A percentile compares a stretch with the other conserved stretches of the same genome.
Conservation (phyloP, 2,888 invertebrate species). For the Latheticus oryzae region DNA sequence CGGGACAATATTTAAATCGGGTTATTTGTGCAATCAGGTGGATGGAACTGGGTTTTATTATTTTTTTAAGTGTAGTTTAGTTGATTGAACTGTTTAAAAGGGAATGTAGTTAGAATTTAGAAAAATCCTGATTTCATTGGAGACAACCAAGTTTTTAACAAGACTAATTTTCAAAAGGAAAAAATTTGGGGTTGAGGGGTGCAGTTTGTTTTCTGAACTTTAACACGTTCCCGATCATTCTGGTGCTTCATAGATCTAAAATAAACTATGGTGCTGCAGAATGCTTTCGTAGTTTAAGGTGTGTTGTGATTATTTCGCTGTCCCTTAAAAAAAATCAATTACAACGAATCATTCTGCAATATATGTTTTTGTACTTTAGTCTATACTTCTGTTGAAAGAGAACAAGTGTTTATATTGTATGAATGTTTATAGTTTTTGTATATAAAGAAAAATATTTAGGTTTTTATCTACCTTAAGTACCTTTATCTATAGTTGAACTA, state of each 20-base stretch:
- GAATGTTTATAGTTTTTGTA: constrained; percentile 56
- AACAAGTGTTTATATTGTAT: constrained; percentile 53
- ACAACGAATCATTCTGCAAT: constrained; percentile 59
- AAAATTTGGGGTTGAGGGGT: constrained; percentile 7
- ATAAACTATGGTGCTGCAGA: constrained; percentile 63
- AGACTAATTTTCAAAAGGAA: constrained; percentile 16
- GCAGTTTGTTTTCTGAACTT: constrained; percentile 59
- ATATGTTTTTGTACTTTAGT: constrained; percentile 50
- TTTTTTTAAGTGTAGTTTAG: constrained; percentile 52
- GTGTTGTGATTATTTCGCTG: constrained; percentile 54
- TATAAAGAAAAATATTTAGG: constrained; percentile 55
- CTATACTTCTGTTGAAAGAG: constrained; percentile 49
- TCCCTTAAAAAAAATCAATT: constrained; percentile 36
- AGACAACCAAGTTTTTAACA: constrained; percentile 18
- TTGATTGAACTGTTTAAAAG: constrained; percentile 41
- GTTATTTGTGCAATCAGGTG: constrained; percentile 87
- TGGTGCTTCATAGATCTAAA: constrained; percentile 63
- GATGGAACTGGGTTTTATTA: constrained; percentile 56
- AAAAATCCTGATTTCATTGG: constrained; percentile 41
- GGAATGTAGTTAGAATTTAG: constrained; percentile 63
- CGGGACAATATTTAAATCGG: constrained; percentile 68
- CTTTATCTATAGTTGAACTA: constrained; percentile 53
- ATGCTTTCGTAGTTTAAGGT: constrained; percentile 44
- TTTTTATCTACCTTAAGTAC: constrained; percentile 57
- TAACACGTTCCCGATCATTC: constrained; percentile 61